Base-by-base conservation (phyloP, 1,140 invertebrate genomes). In the Penaeus chinensis region DNA sequence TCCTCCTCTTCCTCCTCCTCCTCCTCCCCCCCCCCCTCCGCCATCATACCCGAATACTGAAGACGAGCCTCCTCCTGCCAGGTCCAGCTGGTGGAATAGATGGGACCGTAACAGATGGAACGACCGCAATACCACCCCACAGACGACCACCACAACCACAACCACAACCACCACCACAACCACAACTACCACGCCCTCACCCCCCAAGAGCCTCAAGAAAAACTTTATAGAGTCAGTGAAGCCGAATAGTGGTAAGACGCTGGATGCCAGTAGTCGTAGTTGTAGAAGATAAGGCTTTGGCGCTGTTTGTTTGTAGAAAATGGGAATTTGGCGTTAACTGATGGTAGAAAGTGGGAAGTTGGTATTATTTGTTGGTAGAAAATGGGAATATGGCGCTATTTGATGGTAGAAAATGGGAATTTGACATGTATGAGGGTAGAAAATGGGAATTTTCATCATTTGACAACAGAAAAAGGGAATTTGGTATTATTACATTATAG, bases 91-190 rank as follows among this genome's bases (percentile, higher is more conserved):
- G 86, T 87, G 86, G 86, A 89, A 88, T 78, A 82, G 78, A 20
- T 89, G 81, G 82, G 74, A 84, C n/a, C 27, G 82, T 2, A 80
- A 81, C 62, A 74, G 76, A 65, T 84, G 87, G 82, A 60, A 80
- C 54, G 13, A 74, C 22, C 63, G 37, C 79, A 62, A 80, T 27
- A 66, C 90, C 65, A 87, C 86, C 54, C n/a, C 89, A 32, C 54
- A 65, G 27, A 89, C 90, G 37, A 82, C 81, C 13, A 87, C 90
- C 66, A 91, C 90, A 22, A 89, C 81, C 18, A 78, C 85, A 11
- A 87, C 90, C 42, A 87, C 89, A 7, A 88, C 89, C n/a, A 84
- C 89, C 54, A 90, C 86, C 42, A 63, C 85, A 22, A 84, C 86
- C 32, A 87, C 32, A 22, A 88, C 84, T n/a, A 90, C 89, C 63